Evolutionary conservation across 2,797 vertebrate species (phyloP).

Genomic region (Enteromius argenteus): DNA sequence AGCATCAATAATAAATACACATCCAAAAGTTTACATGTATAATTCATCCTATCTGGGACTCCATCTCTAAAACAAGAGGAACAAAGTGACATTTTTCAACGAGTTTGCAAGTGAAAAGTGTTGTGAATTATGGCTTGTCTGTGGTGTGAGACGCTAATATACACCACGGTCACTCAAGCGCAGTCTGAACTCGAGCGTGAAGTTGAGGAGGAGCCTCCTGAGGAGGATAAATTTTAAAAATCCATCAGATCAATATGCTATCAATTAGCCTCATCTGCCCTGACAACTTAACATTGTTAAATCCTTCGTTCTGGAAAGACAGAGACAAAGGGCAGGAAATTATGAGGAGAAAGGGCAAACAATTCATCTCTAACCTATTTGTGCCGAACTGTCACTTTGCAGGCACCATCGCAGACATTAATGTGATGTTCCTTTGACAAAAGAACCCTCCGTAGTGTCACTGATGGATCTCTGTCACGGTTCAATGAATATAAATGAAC

Average conservation of each 20-base stretch:
- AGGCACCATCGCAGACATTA: slow-evolving; percentile 13
- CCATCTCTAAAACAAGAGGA: slow-evolving; percentile 36
- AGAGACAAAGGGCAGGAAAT: background rate
- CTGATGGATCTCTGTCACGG: slow-evolving; percentile 5
- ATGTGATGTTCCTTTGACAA: slow-evolving; percentile 25
- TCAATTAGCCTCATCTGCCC: slow-evolving; percentile 34
- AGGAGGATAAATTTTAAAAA: slow-evolving; percentile 12
- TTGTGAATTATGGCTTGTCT: background rate
- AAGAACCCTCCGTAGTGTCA: background rate
- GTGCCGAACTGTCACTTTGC: slow-evolving; percentile 14
- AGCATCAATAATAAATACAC: slow-evolving; percentile 56
- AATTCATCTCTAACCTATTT: slow-evolving; percentile 9
- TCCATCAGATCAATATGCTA: slow-evolving; percentile 45
- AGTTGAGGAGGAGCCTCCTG: slow-evolving; percentile 14
- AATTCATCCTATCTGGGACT: slow-evolving; percentile 53
- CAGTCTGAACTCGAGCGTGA: background rate
- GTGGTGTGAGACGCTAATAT: background rate
- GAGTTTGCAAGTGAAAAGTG: slow-evolving; percentile 10
- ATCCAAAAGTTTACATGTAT: slow-evolving; percentile 51
- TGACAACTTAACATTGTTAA: slow-evolving; percentile 40
- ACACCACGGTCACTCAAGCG: background rate
- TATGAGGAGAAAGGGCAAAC: slow-evolving; percentile 26
- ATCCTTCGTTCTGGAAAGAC: slow-evolving; percentile 15
- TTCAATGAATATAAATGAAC: slow-evolving; percentile 43
- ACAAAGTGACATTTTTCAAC: slow-evolving; percentile 21